Evolutionary conservation across 2,113 vertebrate genomes (phyloP).

Genomic region (Excalfactoria chinensis): DNA sequence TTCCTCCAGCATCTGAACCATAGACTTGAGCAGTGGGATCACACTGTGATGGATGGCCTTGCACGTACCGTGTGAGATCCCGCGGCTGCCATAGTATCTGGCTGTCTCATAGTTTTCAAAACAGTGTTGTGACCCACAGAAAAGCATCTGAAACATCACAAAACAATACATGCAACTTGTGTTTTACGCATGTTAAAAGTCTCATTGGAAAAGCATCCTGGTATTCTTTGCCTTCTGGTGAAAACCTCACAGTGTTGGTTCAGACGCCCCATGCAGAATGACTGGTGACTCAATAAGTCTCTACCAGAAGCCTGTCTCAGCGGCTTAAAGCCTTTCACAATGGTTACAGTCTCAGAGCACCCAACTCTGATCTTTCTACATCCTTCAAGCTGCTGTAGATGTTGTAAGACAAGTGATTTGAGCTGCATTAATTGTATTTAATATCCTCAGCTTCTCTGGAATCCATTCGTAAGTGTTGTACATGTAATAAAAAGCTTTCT

Average conservation of each 20-base stretch:
- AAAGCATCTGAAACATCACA: constrained; percentile 74
- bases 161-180: not conserved
- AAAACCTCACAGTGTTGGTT: fast-evolving
- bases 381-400: not conserved
- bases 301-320: not conserved
- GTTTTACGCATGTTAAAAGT: not conserved
- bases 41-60: constrained; percentile 74
- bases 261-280: not conserved
- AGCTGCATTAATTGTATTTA: not conserved
- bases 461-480: not conserved
- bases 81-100: constrained; percentile 24
- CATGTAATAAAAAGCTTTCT: not conserved
- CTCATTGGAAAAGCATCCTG: fast-evolving
- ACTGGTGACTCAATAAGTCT: not conserved
- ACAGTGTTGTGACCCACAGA: constrained; percentile 75
- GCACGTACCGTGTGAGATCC: not conserved
- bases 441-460: not conserved
- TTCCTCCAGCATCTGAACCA: constrained; percentile 75
- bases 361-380: not conserved
- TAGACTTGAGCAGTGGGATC: constrained; percentile 80
- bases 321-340: not conserved
- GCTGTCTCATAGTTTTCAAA: constrained; percentile 81
- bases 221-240: not conserved
- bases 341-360: not conserved
- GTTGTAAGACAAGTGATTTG: not conserved